Evolutionary conservation across 2,888 invertebrate species (phyloP).

Genomic region (Caenorhabditis sinica): DNA sequence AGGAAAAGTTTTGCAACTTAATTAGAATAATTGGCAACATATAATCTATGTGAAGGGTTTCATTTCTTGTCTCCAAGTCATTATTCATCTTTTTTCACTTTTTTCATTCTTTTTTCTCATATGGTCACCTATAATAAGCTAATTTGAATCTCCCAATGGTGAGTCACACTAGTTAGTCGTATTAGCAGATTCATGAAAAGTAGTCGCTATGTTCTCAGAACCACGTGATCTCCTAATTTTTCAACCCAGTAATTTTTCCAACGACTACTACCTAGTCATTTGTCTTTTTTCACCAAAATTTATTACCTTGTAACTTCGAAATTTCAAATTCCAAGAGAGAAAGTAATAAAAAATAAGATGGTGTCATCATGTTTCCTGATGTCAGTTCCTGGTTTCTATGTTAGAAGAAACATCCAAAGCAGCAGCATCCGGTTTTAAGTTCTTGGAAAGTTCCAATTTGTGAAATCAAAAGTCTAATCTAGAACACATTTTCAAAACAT

Average conservation of each 20-base stretch:
- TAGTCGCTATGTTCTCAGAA: no score
- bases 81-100: conserved; percentile 18
- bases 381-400: not conserved
- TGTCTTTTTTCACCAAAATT: not conserved
- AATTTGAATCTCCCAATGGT: conserved; percentile 2
- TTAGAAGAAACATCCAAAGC: not conserved
- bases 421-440: not conserved
- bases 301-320: not conserved
- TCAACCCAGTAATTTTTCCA: no score
- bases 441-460: not conserved
- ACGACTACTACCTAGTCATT: not conserved
- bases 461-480: not conserved
- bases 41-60: conserved; percentile 8
- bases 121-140: conserved; percentile 4
- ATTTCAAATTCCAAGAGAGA: not conserved
- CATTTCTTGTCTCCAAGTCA: not conserved
- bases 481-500: no score
- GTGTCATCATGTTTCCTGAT: conserved; percentile 1
- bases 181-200: not conserved
- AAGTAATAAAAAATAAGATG: not conserved
- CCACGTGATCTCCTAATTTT: not conserved
- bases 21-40: conserved; percentile 12
- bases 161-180: conserved; percentile 23
- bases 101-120: not conserved
- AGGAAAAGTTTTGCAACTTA: conserved; percentile 32